Evolutionary conservation across 23 tunicate genomes (phyloP).

Genomic region (Halocynthia roretzi): DNA sequence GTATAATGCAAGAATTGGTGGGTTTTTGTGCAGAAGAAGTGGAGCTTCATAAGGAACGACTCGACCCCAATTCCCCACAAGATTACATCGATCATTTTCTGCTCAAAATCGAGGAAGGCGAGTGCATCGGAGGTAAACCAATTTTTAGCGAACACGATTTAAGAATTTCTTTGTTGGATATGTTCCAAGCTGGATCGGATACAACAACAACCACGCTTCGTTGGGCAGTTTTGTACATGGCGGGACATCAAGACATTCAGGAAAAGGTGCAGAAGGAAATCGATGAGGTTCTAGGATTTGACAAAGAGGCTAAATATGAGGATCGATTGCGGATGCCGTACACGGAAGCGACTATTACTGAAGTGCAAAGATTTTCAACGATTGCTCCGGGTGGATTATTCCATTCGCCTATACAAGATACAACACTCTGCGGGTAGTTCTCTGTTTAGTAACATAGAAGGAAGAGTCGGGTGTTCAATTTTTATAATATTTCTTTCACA

Average conservation of each 20-base stretch:
- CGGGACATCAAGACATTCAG: constrained; percentile 46
- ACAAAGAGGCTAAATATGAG: no score
- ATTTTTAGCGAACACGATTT: no score
- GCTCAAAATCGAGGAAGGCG: not conserved
- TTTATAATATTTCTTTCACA: no score
- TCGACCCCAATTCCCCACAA: constrained; percentile 12
- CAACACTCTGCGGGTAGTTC: no score
- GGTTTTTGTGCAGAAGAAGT: not conserved
- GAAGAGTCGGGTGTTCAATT: no score
- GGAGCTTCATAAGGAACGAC: constrained; percentile 9
- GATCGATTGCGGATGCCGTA: no score
- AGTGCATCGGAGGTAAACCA: no score
- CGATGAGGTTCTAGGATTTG: constrained; percentile 29
- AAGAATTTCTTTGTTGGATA: not conserved
- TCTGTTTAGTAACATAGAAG: no score
- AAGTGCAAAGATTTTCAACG: no score
- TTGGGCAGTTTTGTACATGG: constrained; percentile 37
- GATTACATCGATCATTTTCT: constrained; percentile 36
- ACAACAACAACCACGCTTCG: constrained; percentile 56
- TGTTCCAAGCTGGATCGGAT: constrained; percentile 59
- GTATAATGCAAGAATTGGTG: not conserved
- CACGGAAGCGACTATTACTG: no score
- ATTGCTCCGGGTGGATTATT: no score
- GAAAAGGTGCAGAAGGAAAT: constrained; percentile 50
- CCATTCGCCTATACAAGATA: no score